phyloP scores from a whole-genome alignment of 2,797 vertebrate species.

The Falco biarmicus region DNA sequence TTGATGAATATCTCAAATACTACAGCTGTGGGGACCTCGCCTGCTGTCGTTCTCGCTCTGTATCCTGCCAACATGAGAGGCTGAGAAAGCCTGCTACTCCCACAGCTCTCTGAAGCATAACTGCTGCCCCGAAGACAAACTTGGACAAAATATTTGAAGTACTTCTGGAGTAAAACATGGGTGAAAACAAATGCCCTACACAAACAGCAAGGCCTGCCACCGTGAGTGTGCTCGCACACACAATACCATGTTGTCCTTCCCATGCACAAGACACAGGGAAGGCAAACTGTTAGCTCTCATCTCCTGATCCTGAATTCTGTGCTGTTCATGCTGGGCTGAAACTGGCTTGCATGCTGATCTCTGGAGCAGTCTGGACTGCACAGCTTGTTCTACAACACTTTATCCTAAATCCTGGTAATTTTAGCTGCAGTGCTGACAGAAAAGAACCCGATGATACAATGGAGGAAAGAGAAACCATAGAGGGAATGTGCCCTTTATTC shows the following conservation, averaged over 20 bases:
- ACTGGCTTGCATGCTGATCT: neutral
- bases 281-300: neutral
- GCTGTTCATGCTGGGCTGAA: neutral
- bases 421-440: neutral
- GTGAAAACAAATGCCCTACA: fast-evolving
- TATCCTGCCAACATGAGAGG: neutral
- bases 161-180: neutral
- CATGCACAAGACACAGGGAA: neutral
- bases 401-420: neutral
- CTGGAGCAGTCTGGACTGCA: neutral
- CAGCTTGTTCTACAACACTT: neutral
- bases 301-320: neutral
- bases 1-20: neutral
- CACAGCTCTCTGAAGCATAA: neutral
- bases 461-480: neutral
- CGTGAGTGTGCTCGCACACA: neutral
- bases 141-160: neutral
- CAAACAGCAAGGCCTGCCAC: neutral
- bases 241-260: neutral
- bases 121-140: neutral
- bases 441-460: neutral
- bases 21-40: neutral
- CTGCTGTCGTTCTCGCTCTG: neutral
- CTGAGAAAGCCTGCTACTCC: slow-evolving; percentile 13
- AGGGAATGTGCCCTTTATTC: neutral